Evolutionary conservation across 2,888 invertebrate species (phyloP), one percentile per base, ranked within the genome.

Genomic region (Harpalus rubripes): DNA sequence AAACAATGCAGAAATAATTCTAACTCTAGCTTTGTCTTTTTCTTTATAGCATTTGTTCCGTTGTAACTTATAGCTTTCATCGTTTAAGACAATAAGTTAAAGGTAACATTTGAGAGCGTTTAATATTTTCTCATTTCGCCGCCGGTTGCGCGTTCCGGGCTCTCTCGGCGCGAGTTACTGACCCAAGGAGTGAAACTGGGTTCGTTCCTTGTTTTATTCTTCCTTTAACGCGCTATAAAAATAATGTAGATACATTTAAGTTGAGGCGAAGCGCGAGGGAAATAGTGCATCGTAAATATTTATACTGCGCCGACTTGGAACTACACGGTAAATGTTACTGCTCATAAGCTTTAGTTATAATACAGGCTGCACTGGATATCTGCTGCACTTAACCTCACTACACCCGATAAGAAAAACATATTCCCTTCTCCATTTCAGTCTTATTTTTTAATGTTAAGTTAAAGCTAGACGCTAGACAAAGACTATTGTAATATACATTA

Each of bases 171-270:
- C 41, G 44, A 74, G 44, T 74, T 74, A 74, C 72, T 74, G 72
- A 74, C 72, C 72, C 72, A 74, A 15, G 68, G 68, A 68, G 68
- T 68, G 72, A 74, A 74, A 44, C 78, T 78, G 56, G 56, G 58
- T 78, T 78, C 78, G 58, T 58, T 78, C 56, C 78, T 26, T 58
- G 65, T 81, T 81, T 83, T 76, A 76, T 74, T 83, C 83, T 74
- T 72, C 74, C 72, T 83, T 83, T 83, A 83, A 76, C 76, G 83
- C 68, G 83, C 83, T 74, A 83, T 83, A 83, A 83, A 83, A 83
- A 83, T 83, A 83, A 83, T 83, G 83, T 83, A 59, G 74, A 74
- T 58, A 61, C 72, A 72, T 76, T 74, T 76, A 83, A 72, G 83
- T 83, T 61, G 72, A 18, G 72, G 72, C 72, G 44, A 15, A 74